Evolutionary conservation across 2,113 vertebrate genomes (phyloP), one percentile per base, ranked within the genome.

Genomic region (Mormyrus lacerda): DNA sequence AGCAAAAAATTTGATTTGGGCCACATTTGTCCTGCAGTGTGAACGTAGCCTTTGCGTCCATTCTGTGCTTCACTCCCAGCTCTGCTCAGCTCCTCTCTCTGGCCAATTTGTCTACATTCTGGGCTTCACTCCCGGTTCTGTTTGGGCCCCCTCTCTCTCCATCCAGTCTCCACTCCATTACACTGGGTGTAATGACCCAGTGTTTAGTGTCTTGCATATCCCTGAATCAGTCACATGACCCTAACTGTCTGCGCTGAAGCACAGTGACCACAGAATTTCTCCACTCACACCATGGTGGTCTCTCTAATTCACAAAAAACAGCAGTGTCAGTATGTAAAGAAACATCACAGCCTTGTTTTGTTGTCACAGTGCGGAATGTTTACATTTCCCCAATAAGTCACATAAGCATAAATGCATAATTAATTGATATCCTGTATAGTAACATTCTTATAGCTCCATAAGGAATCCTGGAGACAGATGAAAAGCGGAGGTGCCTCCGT

Each of bases 361-460:
- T 42, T 42, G 73, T 79, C 73, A 42, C 35, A 42, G 73, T 79
- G 73, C 35, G 19, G 31, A 39, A 79, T 79, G 35, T 79, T 79
- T 79, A 42, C 35, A 79, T 79, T 79, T 79, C 35, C 73, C 31
- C 73, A 35, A 79, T 79, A 79, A 79, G 42, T 79, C 35, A 79
- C 6, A 79, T 79, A 79, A 79, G 73, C 73, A 42, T 79, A 79
- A 79, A 79, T 42, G 73, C 73, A 79, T 79, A 42, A 79, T 79
- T 79, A 79, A 79, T 79, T 42, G 73, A 79, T 42, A 79, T 79
- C 73, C 35, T 42, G 73, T 13, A 79, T 79, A 79, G 42, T 79
- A 79, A 17, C 73, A 19, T 42, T 79, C 35, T 79, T 79, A 79
- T 79, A 19, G 73, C 73, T 79, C 73, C 35, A 42, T 79, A 79